Percentiles rank a stretch among this genome's conserved stretches.
Evolutionary conservation across 2,113 vertebrate species (phyloP).

Genomic region (Trogon melanurus): DNA sequence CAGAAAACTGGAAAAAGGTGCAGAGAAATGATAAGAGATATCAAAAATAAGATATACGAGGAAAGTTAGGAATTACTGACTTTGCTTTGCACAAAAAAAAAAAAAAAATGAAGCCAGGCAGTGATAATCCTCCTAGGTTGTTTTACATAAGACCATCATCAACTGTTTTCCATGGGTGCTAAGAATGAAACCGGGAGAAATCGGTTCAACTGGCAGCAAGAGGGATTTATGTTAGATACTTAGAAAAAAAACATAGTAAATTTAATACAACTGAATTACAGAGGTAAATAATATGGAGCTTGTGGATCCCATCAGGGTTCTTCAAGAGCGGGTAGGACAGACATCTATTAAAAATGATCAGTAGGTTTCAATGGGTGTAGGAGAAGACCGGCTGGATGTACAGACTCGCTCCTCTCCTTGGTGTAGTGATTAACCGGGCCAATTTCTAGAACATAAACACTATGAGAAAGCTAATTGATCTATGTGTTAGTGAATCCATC

Average conservation of each 20-base stretch:
- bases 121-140: background rate
- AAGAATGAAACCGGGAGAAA: background rate
- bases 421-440: background rate
- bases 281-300: background rate
- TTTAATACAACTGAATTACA: rapidly evolving
- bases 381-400: background rate
- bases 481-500: background rate
- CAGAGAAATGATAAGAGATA: background rate
- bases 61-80: background rate
- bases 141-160: background rate
- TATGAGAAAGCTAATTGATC: background rate
- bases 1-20: background rate
- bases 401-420: background rate
- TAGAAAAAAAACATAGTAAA: background rate
- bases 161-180: background rate
- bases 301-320: background rate
- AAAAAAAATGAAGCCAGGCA: background rate
- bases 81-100: background rate
- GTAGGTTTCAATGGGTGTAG: background rate
- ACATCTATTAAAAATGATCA: background rate
- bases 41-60: background rate
- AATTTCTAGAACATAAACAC: background rate
- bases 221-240: background rate
- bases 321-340: background rate
- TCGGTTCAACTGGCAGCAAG: background rate